A percentile compares a stretch with the other conserved stretches of the same genome.
phyloP scores from a whole-genome alignment of 2,113 vertebrate species.

The Hippocampus comes region DNA sequence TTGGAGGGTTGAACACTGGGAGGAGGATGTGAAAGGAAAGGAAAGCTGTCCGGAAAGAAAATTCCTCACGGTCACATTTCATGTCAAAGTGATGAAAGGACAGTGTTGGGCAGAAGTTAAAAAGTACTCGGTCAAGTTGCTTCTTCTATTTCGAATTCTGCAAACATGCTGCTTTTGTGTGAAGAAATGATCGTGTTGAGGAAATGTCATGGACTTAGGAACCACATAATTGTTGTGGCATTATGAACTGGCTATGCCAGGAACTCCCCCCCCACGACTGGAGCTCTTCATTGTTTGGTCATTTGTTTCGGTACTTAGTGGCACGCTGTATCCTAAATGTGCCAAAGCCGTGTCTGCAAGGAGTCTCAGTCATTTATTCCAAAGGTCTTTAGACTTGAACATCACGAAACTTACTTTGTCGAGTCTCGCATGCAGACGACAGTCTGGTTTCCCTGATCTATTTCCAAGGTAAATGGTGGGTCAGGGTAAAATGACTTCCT shows the following conservation, averaged over 20 bases:
- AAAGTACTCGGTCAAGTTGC: constrained; percentile 10
- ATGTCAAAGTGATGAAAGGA: constrained; percentile 48
- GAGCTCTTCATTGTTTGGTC: constrained; percentile 34
- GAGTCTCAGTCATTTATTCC: constrained; percentile 14
- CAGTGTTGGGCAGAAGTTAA: constrained; percentile 13
- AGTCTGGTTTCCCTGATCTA: constrained; percentile 14
- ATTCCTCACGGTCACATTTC: constrained; percentile 32
- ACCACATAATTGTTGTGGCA: constrained; percentile 8
- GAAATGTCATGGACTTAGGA: constrained; percentile 7
- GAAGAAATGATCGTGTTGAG: background rate
- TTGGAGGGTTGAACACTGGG: constrained; percentile 14
- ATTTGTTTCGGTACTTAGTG: constrained; percentile 25
- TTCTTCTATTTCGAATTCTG: constrained; percentile 22
- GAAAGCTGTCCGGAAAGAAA: constrained; percentile 29
- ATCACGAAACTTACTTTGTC: background rate
- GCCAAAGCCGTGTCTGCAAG: background rate
- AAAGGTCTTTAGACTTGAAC: background rate
- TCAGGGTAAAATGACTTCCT: constrained; percentile 22
- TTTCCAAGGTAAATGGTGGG: constrained; percentile 18
- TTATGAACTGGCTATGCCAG: no score
- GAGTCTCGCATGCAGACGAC: constrained; percentile 1
- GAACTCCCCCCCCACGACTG: background rate
- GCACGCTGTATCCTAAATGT: constrained; percentile 1
- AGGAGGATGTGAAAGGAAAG: constrained; percentile 30
- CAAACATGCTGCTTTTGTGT: background rate